Evolutionary conservation across 2,113 vertebrate genomes (phyloP), one percentile per base, ranked within the genome.

Genomic region (Macrotus californicus): DNA sequence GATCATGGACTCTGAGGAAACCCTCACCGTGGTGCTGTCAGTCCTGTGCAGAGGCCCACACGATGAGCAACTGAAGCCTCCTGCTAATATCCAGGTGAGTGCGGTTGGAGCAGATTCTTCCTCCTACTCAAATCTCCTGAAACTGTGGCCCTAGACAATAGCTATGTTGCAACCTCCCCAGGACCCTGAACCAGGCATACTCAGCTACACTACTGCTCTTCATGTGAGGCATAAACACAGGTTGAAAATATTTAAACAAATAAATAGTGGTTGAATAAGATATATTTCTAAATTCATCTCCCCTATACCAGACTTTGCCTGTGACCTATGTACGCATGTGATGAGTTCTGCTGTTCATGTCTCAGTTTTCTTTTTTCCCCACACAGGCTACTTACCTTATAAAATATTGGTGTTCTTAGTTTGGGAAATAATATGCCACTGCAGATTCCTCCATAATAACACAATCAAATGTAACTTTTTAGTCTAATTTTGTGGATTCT

Each of bases 241-340:
- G 36, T 22, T 67, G 48, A 95, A 89, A 82, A 73, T 31, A 56
- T n/a, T 87, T 41, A 80, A 92, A n/a, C 77, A 50, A 36, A 26
- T 73, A 86, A 80, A 64, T 9, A 36, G 18, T 82, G 1, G 2
- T 48, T 66, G 43, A 64, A 22, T 91, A 87, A 72, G 48, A 31
- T 18, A 15, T 3, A 54, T 84, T 88, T 10, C 10, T 70, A 87
- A 86, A 69, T 12, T 34, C 29, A n/a, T 67, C 13, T 80, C 34
- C 16, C 16, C n/a, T n/a, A 29, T 29, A 69, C 14, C 16, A 73
- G 59, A 81, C n/a, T 83, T 46, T 73, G 19, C 48, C 36, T n/a
- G 5, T 22, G 54, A 87, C 16, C 46, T 90, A 10, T 59, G 15
- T 22, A 16, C 12, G 31, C 14, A 75, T 16, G 43, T 14, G 18